phyloP scores from a whole-genome alignment of 2,797 vertebrate genomes.

The Manis crassicaudata region DNA sequence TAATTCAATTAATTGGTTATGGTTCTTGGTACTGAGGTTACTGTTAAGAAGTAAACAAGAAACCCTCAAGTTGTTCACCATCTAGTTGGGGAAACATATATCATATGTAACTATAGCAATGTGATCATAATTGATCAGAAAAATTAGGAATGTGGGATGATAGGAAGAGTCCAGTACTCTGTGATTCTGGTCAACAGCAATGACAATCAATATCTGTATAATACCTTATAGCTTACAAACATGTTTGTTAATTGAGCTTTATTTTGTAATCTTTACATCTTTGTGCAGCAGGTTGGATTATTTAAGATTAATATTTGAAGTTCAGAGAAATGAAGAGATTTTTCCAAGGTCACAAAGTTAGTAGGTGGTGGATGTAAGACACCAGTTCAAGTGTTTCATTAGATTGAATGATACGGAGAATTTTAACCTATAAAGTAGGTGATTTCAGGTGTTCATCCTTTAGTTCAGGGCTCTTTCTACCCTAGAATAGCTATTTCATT shows the following conservation, averaged over 20 bases:
- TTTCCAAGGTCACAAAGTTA: constrained; percentile 6
- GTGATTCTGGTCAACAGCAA: neutral
- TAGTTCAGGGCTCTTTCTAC: constrained; percentile 7
- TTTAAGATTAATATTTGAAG: constrained; percentile 48
- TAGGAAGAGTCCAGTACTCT: neutral
- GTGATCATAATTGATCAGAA: constrained; percentile 15
- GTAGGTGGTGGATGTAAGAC: neutral
- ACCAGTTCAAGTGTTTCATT: neutral
- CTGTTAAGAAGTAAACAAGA: constrained; percentile 9
- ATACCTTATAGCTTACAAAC: neutral
- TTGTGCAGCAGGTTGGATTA: neutral
- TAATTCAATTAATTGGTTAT: neutral
- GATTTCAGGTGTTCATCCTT: neutral
- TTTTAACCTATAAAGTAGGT: constrained; percentile 5
- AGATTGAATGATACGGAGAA: neutral
- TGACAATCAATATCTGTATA: neutral
- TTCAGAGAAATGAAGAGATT: constrained; percentile 33
- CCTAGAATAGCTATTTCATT: neutral
- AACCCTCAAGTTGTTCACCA: neutral
- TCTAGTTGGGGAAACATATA: neutral
- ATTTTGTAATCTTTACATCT: constrained; percentile 24
- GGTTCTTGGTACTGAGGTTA: neutral
- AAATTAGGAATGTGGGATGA: neutral
- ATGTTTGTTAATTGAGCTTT: constrained; percentile 5
- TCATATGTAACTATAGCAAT: neutral